Evolutionary conservation across 2,113 vertebrate genomes (phyloP).

Genomic region (Cygnus atratus): DNA sequence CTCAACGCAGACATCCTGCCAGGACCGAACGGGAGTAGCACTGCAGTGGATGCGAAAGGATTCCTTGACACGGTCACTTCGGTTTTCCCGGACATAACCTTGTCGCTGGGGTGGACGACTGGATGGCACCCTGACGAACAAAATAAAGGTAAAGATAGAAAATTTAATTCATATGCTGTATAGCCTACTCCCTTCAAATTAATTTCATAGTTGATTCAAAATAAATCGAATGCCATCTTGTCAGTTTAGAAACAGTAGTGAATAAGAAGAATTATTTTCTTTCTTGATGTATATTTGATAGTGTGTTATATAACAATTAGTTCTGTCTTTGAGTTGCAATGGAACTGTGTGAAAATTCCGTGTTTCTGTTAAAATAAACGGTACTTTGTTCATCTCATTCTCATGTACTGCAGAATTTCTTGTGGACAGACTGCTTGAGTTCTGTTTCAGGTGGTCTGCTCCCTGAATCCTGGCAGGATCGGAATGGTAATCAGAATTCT

Average conservation of each 20-base stretch:
- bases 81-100: conserved; percentile 75
- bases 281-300: not conserved
- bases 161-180: not conserved
- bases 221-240: not conserved
- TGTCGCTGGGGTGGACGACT: conserved; percentile 93
- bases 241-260: not conserved
- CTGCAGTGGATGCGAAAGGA: conserved; percentile 70
- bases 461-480: not conserved
- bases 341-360: not conserved
- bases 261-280: not conserved
- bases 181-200: not conserved
- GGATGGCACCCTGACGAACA: conserved; percentile 76
- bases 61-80: conserved; percentile 78
- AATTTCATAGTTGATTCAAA: not conserved
- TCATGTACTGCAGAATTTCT: fast-evolving
- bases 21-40: conserved; percentile 80
- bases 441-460: not conserved
- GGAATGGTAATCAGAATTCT: fast-evolving
- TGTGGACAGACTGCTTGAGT: fast-evolving
- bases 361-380: not conserved
- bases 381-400: not conserved
- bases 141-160: conserved; percentile 79
- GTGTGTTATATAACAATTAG: not conserved
- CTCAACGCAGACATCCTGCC: conserved; percentile 89
- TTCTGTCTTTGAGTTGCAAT: not conserved